phyloP scores from a whole-genome alignment of 2,797 vertebrate species.

The Streptopelia turtur region DNA sequence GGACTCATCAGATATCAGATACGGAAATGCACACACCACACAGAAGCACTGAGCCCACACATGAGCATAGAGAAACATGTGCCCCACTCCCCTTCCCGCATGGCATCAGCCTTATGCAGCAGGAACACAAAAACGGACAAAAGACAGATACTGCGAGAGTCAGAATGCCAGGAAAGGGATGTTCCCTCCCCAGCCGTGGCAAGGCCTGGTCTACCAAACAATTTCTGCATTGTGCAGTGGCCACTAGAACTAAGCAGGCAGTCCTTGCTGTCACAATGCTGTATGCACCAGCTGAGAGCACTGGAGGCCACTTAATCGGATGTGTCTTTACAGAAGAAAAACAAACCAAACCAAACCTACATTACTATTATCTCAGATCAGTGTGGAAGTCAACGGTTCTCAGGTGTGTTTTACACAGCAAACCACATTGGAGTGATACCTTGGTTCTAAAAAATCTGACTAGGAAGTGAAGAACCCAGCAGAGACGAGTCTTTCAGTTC shows the following conservation, averaged over 20 bases:
- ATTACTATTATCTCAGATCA: neutral
- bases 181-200: conserved; percentile 8
- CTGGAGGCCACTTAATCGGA: neutral
- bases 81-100: conserved; percentile 27
- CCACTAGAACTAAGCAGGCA: neutral
- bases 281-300: neutral
- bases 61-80: conserved; percentile 55
- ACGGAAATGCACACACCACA: conserved; percentile 68
- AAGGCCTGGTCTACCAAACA: neutral
- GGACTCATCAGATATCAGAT: conserved; percentile 71
- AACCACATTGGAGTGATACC: neutral
- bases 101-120: conserved; percentile 54
- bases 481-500: neutral
- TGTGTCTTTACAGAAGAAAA: neutral
- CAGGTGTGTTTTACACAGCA: neutral
- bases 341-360: neutral
- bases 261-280: neutral
- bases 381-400: neutral
- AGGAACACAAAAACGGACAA: conserved; percentile 53
- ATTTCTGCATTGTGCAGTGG: neutral
- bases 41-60: conserved; percentile 73
- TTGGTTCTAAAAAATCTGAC: neutral
- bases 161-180: conserved; percentile 48
- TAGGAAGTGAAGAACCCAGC: neutral
- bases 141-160: conserved; percentile 39